Evolutionary conservation across 2,797 vertebrate species (phyloP), one percentile per base, ranked within the genome.

Genomic region (Galagoides demidoff): DNA sequence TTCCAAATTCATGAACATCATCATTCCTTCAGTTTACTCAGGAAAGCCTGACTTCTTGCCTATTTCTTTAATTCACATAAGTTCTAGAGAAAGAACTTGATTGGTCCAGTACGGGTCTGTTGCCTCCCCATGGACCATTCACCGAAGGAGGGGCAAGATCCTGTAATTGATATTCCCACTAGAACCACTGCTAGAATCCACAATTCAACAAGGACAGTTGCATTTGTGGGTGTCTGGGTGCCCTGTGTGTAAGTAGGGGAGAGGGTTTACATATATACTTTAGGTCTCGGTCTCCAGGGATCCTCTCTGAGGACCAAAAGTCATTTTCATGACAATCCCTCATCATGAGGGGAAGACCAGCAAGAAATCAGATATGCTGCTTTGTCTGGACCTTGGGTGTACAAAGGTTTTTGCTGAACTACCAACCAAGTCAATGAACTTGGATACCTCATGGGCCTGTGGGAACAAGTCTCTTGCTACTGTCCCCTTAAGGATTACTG

Each of bases 221-320:
- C 5, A 68, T 59, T 39, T 27, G 8, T 14, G n/a, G 43, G 84
- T 23, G 37, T 74, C 45, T 71, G 23, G 39, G 77, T 73, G 34
- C 17, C 27, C 2, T 37, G 8, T n/a, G 23, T 64, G 49, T 8
- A 23, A 25, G 4, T 17, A 59, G 17, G 1, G 23, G 27, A 23
- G 23, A 19, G 14, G 57, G 22, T 9, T 85, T 68, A 34, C n/a
- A 64, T 22, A 43, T n/a, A 74, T 34, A n/a, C 37, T n/a, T 83
- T 27, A 34, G 9, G 34, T 74, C 70, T 91, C 57, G 29, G 7
- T 78, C 25, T 93, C 59, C n/a, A 43, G 29, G 0, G 23, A 68
- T 93, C 37, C 25, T 64, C 61, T 93, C 84, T 59, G n/a, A 66
- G 77, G 64, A 87, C 70, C 88, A 43, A 77, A 37, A 70, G 77